Evolutionary conservation across 2,113 vertebrate genomes (phyloP), one percentile per base, ranked within the genome.

Genomic region (Pangasianodon hypophthalmus): DNA sequence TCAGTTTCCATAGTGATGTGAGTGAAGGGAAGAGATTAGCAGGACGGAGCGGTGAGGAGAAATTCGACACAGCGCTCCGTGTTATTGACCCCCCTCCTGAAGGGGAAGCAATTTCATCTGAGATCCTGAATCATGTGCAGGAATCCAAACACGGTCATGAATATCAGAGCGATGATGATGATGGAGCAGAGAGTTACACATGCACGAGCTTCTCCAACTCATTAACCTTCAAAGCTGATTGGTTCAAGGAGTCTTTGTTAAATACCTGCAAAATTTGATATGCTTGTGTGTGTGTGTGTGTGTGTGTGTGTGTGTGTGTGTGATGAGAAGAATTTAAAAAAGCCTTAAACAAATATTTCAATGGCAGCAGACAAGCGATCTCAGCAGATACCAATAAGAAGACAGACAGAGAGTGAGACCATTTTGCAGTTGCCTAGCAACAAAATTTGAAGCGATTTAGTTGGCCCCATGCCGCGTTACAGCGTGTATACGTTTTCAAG

Each of bases 371-470:
- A 89, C 81, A 88, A 93, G 93, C 91, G 91, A 92, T 96, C 95
- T 95, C 95, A 95, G 93, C 86, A 94, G 94, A 95, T 91, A 91
- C 92, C 91, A 91, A 89, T 91, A 91, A 88, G 87, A 91, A 93
- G 91, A 94, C 86, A 60, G 88, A 89, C 91, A 87, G 93, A 92
- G 92, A 93, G 85, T 86, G 93, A 95, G 94, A 94, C 90, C 94
- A 94, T 95, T 95, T 94, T 93, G 91, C 94, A 95, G 96, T 96
- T 96, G 96, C 96, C 94, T 96, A 96, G 96, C 96, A 96, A 96
- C 94, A 96, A 95, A 95, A 95, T 94, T 90, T 94, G 91, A 95
- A 95, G 92, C 91, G 91, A 95, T 95, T 94, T 94, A 91, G 93
- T 95, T 93, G 92, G 73, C 94, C 95, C 94, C 93, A 93, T 95